These are phyloP conservation scores for Hemitrygon akajei DNA, from an alignment of 2,797 vertebrate species.

Conservation along the genomic window DNA sequence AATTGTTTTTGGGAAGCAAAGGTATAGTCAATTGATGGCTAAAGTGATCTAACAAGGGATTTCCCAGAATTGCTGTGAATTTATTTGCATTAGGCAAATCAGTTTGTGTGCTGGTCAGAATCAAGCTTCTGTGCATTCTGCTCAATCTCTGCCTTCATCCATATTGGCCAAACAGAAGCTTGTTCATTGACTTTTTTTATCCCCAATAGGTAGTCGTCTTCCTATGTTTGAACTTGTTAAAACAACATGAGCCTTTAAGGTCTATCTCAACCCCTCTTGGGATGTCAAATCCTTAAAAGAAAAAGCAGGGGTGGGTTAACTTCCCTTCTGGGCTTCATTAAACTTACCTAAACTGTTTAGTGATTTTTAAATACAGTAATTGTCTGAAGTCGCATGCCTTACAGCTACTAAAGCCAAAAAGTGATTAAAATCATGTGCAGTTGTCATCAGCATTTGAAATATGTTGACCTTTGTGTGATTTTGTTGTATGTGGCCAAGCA, in stretches of 20 bases:
- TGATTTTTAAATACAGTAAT: too few species aligned
- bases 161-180: neutral
- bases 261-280: too few species aligned
- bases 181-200: neutral
- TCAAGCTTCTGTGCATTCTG: too few species aligned
- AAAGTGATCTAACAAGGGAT: neutral
- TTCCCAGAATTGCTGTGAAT: neutral
- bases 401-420: neutral
- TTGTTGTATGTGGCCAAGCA: neutral
- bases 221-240: neutral
- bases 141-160: neutral
- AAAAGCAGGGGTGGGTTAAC: too few species aligned
- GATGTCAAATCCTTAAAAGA: too few species aligned
- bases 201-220: neutral
- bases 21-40: too few species aligned
- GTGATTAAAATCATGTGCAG: neutral
- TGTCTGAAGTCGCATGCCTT: neutral
- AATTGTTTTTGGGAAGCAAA: neutral
- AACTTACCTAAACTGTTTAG: too few species aligned
- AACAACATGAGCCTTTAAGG: too few species aligned
- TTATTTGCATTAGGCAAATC: neutral
- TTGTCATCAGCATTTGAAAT: neutral
- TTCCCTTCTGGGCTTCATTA: too few species aligned
- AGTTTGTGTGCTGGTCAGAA: neutral
- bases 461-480: neutral